Conservation (phyloP, 2,797 vertebrate genomes). For the Pelodytes ibericus region DNA sequence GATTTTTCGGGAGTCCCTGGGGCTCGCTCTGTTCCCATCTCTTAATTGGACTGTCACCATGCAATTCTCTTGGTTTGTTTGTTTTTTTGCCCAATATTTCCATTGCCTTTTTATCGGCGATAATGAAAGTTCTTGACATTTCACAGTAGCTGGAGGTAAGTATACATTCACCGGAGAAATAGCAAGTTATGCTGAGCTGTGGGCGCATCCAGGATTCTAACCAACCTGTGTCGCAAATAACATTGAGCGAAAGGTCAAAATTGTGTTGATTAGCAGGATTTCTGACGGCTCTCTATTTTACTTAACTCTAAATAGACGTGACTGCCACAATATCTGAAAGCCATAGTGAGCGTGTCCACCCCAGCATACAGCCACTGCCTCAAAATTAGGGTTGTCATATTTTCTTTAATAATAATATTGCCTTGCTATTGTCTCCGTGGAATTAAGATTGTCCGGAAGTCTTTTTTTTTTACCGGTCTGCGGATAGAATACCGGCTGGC, state of each 20-base stretch:
- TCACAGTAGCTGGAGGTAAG: slow-evolving; percentile 5
- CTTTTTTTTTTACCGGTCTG: too few species aligned
- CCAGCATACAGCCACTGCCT: neutral
- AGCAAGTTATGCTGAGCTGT: neutral
- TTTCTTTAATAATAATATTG: neutral
- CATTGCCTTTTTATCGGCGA: neutral
- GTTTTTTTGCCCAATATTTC: neutral
- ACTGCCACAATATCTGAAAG: neutral
- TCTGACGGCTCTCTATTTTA: neutral
- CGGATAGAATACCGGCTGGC: too few species aligned
- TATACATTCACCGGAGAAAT: neutral
- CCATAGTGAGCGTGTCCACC: neutral
- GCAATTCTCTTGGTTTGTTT: neutral
- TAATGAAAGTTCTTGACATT: slow-evolving; percentile 1
- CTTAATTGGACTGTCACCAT: neutral
- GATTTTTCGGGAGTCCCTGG: too few species aligned
- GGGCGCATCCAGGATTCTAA: neutral
- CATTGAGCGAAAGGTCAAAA: slow-evolving; percentile 7
- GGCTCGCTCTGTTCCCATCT: neutral
- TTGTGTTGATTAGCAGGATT: neutral
- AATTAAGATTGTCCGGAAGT: too few species aligned
- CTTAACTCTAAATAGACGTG: neutral
- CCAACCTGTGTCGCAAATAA: neutral
- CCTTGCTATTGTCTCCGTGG: too few species aligned
- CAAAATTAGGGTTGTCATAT: slow-evolving; percentile 18